Base-by-base conservation (phyloP, 2,113 vertebrate species). In the Salvelinus fontinalis region DNA sequence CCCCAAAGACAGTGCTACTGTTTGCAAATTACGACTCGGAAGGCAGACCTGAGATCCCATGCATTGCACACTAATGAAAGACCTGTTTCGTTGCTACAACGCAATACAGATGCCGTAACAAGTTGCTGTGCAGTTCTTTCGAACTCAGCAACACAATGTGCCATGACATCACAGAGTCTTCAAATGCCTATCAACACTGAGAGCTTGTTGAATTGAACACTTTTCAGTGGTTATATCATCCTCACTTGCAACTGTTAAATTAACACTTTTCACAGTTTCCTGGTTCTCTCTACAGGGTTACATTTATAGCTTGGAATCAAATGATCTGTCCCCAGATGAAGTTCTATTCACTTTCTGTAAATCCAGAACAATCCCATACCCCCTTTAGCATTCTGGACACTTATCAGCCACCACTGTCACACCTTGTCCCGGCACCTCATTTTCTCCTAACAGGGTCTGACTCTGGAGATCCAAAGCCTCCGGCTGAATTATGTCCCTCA, bases 401-500 rank as follows among this genome's bases (percentile, higher is more conserved):
- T 74, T 29, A 66, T 77, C 67, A 78, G 27, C 14, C 26, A 12
- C 44, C 59, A 67, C 29, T 27, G 18, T 70, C 26, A 26, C 72
- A 67, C 67, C 71, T 64, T 60, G 60, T 74, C 62, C 29, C n/a
- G n/a, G 20, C n/a, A 5, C 14, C 22, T 71, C 29, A 22, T 62
- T 66, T 74, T 70, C 29, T 74, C 67, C 31, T 29, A 24, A 9
- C 70, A n/a, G 68, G 29, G 73, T 60, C 51, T 34, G 31, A 66
- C n/a, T 39, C 59, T n/a, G 59, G 39, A 51, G 14, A 3, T 20
- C 12, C 3, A 24, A 22, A 44, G 75, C 81, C 71, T 65, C 29
- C 3, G n/a, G 66, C 75, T 83, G 81, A 83, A 49, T 83, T 77
- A 79, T 83, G 78, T 57, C 51, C 20, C 62, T 22, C 22, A 39